Base-by-base conservation (phyloP, 2,113 vertebrate genomes). In the Ariopsis seemanni region DNA sequence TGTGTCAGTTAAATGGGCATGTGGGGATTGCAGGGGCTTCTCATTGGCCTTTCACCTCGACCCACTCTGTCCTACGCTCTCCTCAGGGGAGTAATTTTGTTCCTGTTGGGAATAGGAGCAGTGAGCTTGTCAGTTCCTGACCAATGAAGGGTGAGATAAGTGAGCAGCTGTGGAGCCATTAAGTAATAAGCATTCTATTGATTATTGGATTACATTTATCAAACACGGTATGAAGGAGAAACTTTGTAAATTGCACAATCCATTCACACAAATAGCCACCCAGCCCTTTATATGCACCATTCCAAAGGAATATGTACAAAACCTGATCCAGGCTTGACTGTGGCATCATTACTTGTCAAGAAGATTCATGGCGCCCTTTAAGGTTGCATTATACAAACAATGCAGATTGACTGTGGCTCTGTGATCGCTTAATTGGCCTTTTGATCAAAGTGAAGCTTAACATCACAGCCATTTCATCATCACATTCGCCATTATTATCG, bases 381-480 rank as follows among this genome's bases (percentile, higher is more conserved):
- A 25, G 75, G 81, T 72, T 80, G 83, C 84, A 81, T 77, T 88
- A 75, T 72, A 69, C 84, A 72, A 88, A 75, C 84, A 67, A 65
- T 58, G 58, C 67, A 72, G 72, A 34, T 65, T 55, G 72, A 85
- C 84, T 75, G 27, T 11, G 34, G 52, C 87, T 88, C 82, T 88
- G 87, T 84, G 82, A 88, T 88, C 75, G 6, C 58, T 88, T 86
- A 86, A 90, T 88, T 88, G 82, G 87, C 89, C 74, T 85, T 88
- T 81, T 88, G 87, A 90, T 90, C 81, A 81, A 88, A 86, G 50
- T 1, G 7, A 67, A 86, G 69, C 48, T 27, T 57, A 80, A 58
- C 81, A 62, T 82, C 30, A 20, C 71, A 65, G 82, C 75, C 48
- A 52, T 87, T 89, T 82, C 77, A 85, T 85, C 30, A 72, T 78